Base-by-base conservation (phyloP, 1,140 invertebrate species). In the Physella acuta region DNA sequence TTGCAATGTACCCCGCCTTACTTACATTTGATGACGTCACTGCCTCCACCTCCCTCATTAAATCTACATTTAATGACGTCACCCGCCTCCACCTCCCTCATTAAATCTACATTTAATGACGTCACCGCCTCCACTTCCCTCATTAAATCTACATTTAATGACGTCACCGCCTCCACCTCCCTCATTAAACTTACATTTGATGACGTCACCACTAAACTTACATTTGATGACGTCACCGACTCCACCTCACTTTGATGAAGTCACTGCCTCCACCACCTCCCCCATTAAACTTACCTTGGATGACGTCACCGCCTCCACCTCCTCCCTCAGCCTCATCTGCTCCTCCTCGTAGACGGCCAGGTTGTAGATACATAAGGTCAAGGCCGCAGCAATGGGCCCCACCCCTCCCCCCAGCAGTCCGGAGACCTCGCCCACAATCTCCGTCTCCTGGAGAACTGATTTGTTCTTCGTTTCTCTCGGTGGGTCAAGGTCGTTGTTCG, bases 301-400 rank as follows among this genome's bases (percentile, higher is more conserved):
- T 31, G n/a, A 16, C 24, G n/a, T 36, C 24, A 53, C 16, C 17
- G 44, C 28, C 3, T 53, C 62, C 44, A 64, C 26, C 33, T 64
- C 62, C 20, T 5, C 17, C 20, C 39, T 33, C 17, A 64, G 8
- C 2, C 62, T 39, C 24, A 37, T 36, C 16, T 51, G 44, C 20
- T 64, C 51, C 20, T 28, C 14, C 3, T 1, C 31, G 26, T 64
- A 64, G 2, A 53, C 62, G n/a, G 62, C 62, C 31, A 64, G 14
- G n/a, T 28, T 49, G 49, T 64, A 64, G 20, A 64, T 17, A 33
- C 62, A 64, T 28, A 64, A 64, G 44, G 62, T 64, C 49, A 64
- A 33, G 44, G 62, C 20, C 3, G 62, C 34, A 3, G 62, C 49
- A 33, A 64, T 30, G 1, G 62, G 62, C 1, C 62, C 62, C 26